Evolutionary conservation across 1,140 invertebrate genomes (phyloP), one percentile per base, ranked within the genome.

Genomic region (Delia radicum): DNA sequence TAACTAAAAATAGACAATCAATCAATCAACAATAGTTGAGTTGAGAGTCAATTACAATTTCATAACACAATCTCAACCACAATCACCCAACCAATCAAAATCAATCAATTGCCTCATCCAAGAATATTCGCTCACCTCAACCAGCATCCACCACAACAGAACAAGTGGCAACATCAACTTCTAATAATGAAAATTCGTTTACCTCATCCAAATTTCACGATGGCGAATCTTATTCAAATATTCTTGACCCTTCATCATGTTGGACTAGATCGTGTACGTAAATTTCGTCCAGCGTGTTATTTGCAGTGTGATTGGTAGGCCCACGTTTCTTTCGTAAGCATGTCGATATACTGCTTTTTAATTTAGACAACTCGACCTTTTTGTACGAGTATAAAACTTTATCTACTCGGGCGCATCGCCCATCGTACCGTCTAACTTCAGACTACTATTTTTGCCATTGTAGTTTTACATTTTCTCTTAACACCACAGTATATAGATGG

Each of bases 161-260:
- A n/a, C n/a, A n/a, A n/a, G n/a, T n/a, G n/a, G n/a, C n/a, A n/a
- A n/a, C n/a, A n/a, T n/a, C n/a, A n/a, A n/a, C n/a, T n/a, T n/a
- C n/a, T n/a, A n/a, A n/a, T n/a, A n/a, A n/a, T n/a, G n/a, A n/a
- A n/a, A n/a, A n/a, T n/a, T n/a, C n/a, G n/a, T n/a, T n/a, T n/a
- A n/a, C n/a, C n/a, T n/a, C n/a, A n/a, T n/a, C n/a, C n/a, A n/a
- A n/a, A n/a, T n/a, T n/a, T n/a, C n/a, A n/a, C n/a, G n/a, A n/a
- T n/a, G n/a, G n/a, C n/a, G n/a, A n/a, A n/a, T n/a, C n/a, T n/a
- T n/a, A n/a, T n/a, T n/a, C n/a, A n/a, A n/a, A n/a, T n/a, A n/a
- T n/a, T n/a, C n/a, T n/a, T n/a, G n/a, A 80, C 12, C 79, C 75
- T 15, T 77, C 79, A 55, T 78, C 67, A 46, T 77, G 67, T 63